Evolutionary conservation across 1,140 invertebrate species (phyloP).

Genomic region (Ceratoteleas bidentatus): DNA sequence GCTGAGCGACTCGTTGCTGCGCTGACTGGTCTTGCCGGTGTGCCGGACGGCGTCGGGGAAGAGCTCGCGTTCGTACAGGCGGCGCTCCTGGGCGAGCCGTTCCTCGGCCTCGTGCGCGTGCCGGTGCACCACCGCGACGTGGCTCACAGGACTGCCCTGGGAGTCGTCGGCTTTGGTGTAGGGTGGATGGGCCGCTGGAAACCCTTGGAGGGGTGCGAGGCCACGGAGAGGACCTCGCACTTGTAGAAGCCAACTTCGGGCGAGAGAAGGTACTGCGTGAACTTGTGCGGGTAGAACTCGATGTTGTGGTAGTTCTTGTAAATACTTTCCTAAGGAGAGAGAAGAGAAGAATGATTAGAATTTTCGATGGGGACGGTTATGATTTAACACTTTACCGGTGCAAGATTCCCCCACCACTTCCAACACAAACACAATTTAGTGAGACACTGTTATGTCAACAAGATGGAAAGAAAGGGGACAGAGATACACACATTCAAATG

Average conservation of each 20-base stretch:
- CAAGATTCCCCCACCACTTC: too few relatives aligned
- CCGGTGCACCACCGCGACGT: constrained; percentile 18
- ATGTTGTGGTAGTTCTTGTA: constrained; percentile 93
- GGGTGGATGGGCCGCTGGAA: constrained; percentile 92
- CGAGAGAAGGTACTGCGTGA: constrained; percentile 94
- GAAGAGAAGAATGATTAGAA: too few relatives aligned
- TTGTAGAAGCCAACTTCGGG: constrained; percentile 94
- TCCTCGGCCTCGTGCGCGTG: constrained; percentile 76
- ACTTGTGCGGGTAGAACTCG: constrained; percentile 93
- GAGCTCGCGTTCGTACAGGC: constrained; percentile 72
- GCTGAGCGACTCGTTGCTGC: constrained; percentile 73
- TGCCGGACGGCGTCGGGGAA: constrained; percentile 66
- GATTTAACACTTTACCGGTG: too few relatives aligned
- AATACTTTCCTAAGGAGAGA: constrained; percentile 93
- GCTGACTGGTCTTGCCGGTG: constrained; percentile 73
- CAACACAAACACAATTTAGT: too few relatives aligned
- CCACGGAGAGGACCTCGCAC: constrained; percentile 91
- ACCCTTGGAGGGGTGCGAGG: constrained; percentile 92
- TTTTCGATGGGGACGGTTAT: too few relatives aligned
- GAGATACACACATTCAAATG: too few relatives aligned
- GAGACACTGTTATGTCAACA: too few relatives aligned
- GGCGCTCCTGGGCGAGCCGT: constrained; percentile 65
- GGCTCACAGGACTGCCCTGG: constrained; percentile 74
- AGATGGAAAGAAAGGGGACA: too few relatives aligned
- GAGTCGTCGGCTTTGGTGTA: constrained; percentile 88